Evolutionary conservation across 1,140 invertebrate species (phyloP).

Genomic region (Aphelenchoides fujianensis): DNA sequence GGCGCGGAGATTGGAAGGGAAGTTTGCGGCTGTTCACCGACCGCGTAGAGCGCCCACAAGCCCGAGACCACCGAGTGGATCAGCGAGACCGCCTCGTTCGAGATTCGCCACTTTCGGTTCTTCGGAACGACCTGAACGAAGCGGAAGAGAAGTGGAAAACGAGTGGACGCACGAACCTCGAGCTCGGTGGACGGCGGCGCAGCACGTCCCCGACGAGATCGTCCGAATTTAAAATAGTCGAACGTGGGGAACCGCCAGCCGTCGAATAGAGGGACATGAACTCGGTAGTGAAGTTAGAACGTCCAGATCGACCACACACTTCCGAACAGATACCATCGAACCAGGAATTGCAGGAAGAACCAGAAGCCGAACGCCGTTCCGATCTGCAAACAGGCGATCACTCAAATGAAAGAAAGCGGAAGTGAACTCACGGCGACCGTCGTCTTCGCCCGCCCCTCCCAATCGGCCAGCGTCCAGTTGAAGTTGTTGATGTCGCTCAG

Average conservation of each 20-base stretch:
- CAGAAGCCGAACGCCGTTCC: not conserved
- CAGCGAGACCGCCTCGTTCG: constrained; percentile 58
- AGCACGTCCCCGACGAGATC: constrained; percentile 21
- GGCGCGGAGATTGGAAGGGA: too few species aligned
- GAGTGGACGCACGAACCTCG: constrained; percentile 1
- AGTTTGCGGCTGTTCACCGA: not conserved
- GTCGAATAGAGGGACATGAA: constrained; percentile 48
- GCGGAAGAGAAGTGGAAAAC: not conserved
- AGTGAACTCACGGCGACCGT: not conserved
- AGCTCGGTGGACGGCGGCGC: constrained; percentile 22
- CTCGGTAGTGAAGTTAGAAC: constrained; percentile 34
- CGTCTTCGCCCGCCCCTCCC: not conserved
- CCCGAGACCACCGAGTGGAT: constrained; percentile 60
- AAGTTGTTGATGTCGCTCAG: not conserved
- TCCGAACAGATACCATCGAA: constrained; percentile 35
- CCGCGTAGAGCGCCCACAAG: constrained; percentile 46
- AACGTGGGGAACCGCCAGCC: constrained; percentile 47
- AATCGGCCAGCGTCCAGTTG: constrained; percentile 7
- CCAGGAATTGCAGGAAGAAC: constrained; percentile 11
- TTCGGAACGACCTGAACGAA: constrained; percentile 55
- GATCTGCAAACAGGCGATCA: not conserved
- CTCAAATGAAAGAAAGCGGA: not conserved
- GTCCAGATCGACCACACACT: constrained; percentile 39
- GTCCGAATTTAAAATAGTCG: constrained; percentile 43
- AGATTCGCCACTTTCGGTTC: constrained; percentile 62